Conservation (phyloP, 2,797 vertebrate genomes). For the Glossophaga mutica region DNA sequence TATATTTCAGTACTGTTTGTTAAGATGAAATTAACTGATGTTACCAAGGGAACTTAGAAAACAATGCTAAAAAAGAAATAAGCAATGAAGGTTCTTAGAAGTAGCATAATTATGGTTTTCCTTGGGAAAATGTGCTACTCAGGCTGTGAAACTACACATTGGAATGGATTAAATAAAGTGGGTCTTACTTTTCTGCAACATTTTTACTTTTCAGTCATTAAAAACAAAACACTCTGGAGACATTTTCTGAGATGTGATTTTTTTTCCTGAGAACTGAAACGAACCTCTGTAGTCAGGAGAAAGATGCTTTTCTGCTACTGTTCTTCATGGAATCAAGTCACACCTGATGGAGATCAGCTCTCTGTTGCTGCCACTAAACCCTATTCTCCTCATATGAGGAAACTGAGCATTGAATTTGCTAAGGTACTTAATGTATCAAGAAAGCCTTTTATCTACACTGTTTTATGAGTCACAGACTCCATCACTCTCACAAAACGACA, state of each 20-base stretch:
- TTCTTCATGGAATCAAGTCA: slow-evolving; percentile 18
- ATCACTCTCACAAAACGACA: slow-evolving; percentile 30
- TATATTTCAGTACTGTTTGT: background rate
- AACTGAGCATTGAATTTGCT: background rate
- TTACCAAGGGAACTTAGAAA: background rate
- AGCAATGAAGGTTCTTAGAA: background rate
- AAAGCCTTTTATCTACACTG: slow-evolving; percentile 33
- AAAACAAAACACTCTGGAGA: background rate
- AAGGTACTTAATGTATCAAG: slow-evolving; percentile 40
- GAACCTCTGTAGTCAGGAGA: background rate
- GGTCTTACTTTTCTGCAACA: background rate
- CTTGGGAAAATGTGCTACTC: background rate
- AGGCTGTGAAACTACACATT: background rate
- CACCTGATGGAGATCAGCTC: background rate
- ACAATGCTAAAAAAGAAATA: background rate
- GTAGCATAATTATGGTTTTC: background rate
- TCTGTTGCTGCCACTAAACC: background rate
- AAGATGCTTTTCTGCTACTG: background rate
- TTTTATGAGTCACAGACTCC: slow-evolving; percentile 32
- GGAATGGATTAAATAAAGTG: background rate
- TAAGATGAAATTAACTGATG: background rate
- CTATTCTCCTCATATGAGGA: background rate
- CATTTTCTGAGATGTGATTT: background rate
- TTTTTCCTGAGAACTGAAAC: background rate
- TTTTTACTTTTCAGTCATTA: background rate